Evolutionary conservation across 2,797 vertebrate genomes (phyloP).

Genomic region (Antennarius maculatus): DNA sequence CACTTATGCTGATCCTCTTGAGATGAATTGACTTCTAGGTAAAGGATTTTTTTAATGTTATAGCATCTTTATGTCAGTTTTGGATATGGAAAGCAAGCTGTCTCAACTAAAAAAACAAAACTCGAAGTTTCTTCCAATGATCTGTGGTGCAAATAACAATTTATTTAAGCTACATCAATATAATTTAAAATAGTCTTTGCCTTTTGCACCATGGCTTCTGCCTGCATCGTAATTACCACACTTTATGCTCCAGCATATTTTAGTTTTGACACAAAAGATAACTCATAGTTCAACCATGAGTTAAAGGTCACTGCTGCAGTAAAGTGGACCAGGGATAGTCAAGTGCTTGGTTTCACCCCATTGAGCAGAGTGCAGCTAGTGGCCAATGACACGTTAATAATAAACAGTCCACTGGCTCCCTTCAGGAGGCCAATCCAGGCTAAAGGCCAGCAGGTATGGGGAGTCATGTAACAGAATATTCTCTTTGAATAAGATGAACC

Average conservation of each 20-base stretch:
- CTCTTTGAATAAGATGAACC: constrained; percentile 29
- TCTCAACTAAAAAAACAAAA: constrained; percentile 3
- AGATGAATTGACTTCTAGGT: not conserved
- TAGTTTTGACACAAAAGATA: constrained; percentile 42
- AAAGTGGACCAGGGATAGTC: constrained; percentile 52
- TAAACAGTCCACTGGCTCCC: constrained; percentile 71
- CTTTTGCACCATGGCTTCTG: constrained; percentile 1
- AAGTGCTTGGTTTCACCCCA: constrained; percentile 60
- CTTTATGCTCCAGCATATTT: constrained; percentile 34
- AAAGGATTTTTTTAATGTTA: not conserved
- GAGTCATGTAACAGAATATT: constrained; percentile 38
- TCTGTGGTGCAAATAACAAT: not conserved
- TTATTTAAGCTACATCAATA: not conserved
- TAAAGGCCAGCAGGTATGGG: constrained; percentile 41
- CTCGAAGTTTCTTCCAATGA: not conserved
- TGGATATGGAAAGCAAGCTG: not conserved
- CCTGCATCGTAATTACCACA: not conserved
- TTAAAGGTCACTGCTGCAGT: constrained; percentile 79
- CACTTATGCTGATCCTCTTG: not conserved
- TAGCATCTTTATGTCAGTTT: not conserved
- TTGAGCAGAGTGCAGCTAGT: constrained; percentile 64
- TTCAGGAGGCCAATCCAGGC: constrained; percentile 32
- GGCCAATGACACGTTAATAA: constrained; percentile 79
- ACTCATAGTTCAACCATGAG: constrained; percentile 45
- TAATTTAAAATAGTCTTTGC: not conserved